phyloP scores from a whole-genome alignment of 2,797 vertebrate species.

The Echiichthys vipera region DNA sequence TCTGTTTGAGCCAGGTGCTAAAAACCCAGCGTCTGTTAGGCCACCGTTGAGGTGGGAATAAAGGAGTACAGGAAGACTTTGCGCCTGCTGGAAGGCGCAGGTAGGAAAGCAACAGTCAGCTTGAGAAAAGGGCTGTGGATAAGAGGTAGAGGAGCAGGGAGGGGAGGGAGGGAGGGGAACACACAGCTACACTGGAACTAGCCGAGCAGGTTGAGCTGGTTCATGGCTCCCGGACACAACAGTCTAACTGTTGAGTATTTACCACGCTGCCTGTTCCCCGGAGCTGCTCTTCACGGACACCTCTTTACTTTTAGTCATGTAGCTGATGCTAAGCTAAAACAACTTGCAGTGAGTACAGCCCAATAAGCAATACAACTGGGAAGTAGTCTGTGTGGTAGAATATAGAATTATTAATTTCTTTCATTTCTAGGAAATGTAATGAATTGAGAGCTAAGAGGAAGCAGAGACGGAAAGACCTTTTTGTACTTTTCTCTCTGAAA shows the following conservation, averaged over 20 bases:
- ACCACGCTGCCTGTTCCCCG: conserved; percentile 14
- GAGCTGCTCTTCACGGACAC: conserved; percentile 8
- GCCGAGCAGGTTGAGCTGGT: conserved; percentile 77
- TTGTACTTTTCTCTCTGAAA: conserved; percentile 4
- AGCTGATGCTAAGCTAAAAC: background rate
- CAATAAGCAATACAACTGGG: background rate
- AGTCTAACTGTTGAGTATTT: conserved; percentile 54
- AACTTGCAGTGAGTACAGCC: background rate
- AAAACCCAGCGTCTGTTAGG: conserved; percentile 57
- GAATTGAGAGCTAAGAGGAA: background rate
- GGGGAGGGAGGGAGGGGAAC: background rate
- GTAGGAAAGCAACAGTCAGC: conserved; percentile 61
- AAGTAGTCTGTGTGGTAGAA: background rate
- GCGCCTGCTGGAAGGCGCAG: conserved; percentile 58
- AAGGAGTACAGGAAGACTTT: conserved; percentile 53
- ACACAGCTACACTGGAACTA: conserved; percentile 56
- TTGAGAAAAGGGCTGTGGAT: conserved; percentile 32
- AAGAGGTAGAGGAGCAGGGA: conserved; percentile 23
- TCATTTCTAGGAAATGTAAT: conserved; percentile 33
- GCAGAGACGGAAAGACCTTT: background rate
- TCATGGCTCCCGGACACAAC: conserved; percentile 59
- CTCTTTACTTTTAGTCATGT: background rate
- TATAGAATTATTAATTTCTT: too few species aligned
- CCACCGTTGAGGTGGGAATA: conserved; percentile 59
- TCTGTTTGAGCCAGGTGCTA: conserved; percentile 71